A percentile compares a stretch with the other conserved stretches of the same genome.
Conservation (phyloP, 2,888 invertebrate genomes). For the Steinernema scapterisci region DNA sequence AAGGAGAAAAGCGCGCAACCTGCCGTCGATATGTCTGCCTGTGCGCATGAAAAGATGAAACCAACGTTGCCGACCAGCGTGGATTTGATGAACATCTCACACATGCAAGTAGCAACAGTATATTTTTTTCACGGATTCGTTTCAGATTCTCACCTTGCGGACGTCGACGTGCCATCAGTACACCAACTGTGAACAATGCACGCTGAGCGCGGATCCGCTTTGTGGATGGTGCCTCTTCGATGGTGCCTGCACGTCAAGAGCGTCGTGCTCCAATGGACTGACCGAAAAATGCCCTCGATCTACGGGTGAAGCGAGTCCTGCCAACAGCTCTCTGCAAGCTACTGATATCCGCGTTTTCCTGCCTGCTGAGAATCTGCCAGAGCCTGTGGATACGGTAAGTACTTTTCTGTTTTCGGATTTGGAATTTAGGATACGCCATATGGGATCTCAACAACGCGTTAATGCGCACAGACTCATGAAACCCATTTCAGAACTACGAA, state of each 20-base stretch:
- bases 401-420: no score
- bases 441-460: no score
- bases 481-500: conserved; percentile 47
- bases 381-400: conserved; percentile 36
- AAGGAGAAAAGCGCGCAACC: not conserved
- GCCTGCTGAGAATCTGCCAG: conserved; percentile 38
- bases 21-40: not conserved
- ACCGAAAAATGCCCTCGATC: conserved; percentile 44
- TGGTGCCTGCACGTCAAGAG: conserved; percentile 58
- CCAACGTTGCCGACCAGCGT: not conserved
- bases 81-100: not conserved
- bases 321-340: conserved; percentile 41
- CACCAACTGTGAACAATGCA: conserved; percentile 67
- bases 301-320: conserved; percentile 39
- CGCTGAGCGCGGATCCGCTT: conserved; percentile 68
- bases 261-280: conserved; percentile 40
- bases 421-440: not conserved
- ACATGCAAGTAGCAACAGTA: not conserved
- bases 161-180: conserved; percentile 67
- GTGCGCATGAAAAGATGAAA: not conserved
- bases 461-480: no score
- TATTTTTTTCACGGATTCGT: conserved; percentile 28
- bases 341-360: conserved; percentile 39
- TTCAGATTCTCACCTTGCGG: conserved; percentile 66
- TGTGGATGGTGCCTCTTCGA: conserved; percentile 70